Evolutionary conservation across 2,113 vertebrate genomes (phyloP).

Genomic region (Chloropsis cyanopogon): DNA sequence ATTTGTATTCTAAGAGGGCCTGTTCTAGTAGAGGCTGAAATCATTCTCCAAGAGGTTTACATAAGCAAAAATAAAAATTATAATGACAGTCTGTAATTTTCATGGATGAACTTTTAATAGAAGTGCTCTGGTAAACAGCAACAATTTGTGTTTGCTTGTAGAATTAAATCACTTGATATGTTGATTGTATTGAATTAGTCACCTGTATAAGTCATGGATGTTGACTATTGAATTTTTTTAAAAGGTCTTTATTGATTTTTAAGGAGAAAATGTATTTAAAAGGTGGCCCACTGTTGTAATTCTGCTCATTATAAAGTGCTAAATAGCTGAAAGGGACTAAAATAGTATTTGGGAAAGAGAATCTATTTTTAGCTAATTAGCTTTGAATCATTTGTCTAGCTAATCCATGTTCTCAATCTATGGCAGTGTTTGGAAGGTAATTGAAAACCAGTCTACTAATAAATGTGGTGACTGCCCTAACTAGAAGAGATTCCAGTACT

Average conservation of each 20-base stretch:
- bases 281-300: slow-evolving; percentile 32
- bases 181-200: slow-evolving; percentile 53
- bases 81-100: slow-evolving; percentile 48
- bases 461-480: background rate
- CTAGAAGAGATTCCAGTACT: background rate
- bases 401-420: slow-evolving; percentile 47
- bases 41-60: slow-evolving; percentile 46
- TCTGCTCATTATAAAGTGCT: slow-evolving; percentile 63
- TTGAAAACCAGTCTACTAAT: slow-evolving; percentile 45
- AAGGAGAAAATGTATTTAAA: slow-evolving; percentile 58
- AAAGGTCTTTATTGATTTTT: slow-evolving; percentile 69
- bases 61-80: slow-evolving; percentile 55
- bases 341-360: slow-evolving; percentile 47
- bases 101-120: slow-evolving; percentile 61
- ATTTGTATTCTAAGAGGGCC: slow-evolving; percentile 41
- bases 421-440: slow-evolving; percentile 13
- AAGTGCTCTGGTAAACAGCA: background rate
- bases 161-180: slow-evolving; percentile 60
- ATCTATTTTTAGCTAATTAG: slow-evolving; percentile 70
- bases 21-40: slow-evolving; percentile 45
- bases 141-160: slow-evolving; percentile 49
- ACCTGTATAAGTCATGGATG: slow-evolving; percentile 61
- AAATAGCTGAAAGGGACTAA: slow-evolving; percentile 63
- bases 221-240: slow-evolving; percentile 58
- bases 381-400: slow-evolving; percentile 49